phyloP scores from a whole-genome alignment of 2,888 invertebrate species.

The Thalpophila matura region DNA sequence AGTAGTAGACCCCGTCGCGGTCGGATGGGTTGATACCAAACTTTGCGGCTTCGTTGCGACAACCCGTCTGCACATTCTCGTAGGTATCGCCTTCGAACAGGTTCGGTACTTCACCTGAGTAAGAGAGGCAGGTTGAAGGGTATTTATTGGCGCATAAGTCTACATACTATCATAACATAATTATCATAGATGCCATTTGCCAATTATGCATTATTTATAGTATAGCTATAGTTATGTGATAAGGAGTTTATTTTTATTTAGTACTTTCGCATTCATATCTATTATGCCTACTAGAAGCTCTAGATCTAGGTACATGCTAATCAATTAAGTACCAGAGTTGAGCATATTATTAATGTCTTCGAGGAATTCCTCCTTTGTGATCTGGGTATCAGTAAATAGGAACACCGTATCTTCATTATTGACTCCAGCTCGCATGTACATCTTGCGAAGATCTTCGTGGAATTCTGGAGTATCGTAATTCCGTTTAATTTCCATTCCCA shows the following conservation, averaged over 20 bases:
- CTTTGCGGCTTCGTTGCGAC: constrained; percentile 93
- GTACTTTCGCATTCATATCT: too few relatives aligned
- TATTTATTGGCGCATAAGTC: too few relatives aligned
- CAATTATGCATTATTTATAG: too few relatives aligned
- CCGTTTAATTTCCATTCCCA: constrained; percentile 96
- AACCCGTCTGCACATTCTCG: constrained; percentile 95
- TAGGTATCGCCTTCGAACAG: constrained; percentile 96
- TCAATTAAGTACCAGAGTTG: constrained; percentile 93
- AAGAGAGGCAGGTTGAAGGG: constrained; percentile 6
- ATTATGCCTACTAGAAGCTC: too few relatives aligned
- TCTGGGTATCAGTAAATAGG: constrained; percentile 97
- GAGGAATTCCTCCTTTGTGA: constrained; percentile 96
- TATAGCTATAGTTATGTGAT: too few relatives aligned
- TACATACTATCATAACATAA: background rate
- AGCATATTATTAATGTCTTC: constrained; percentile 98
- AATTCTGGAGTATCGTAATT: constrained; percentile 96
- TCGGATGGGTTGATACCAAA: constrained; percentile 92
- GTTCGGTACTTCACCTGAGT: constrained; percentile 96
- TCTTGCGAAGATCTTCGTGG: constrained; percentile 95
- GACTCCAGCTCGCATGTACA: constrained; percentile 95
- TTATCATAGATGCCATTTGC: background rate
- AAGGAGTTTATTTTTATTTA: too few relatives aligned
- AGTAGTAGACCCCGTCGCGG: constrained; percentile 96
- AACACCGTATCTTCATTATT: constrained; percentile 94
- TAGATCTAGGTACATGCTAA: background rate